Base-by-base conservation (phyloP, 2,113 vertebrate genomes). In the Poecile atricapillus region DNA sequence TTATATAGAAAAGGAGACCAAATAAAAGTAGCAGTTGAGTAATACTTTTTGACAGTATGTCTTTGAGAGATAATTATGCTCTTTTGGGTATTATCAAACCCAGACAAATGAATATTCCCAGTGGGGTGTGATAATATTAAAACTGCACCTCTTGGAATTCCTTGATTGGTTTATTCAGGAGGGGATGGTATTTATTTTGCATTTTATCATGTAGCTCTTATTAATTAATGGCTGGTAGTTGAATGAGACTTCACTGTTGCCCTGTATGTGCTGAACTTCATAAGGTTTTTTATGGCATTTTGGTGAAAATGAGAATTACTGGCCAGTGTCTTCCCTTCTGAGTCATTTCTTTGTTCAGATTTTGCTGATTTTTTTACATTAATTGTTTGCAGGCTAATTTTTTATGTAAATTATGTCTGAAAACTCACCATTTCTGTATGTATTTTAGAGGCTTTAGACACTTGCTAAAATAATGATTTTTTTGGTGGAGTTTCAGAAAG, bases 61-160 rank as follows among this genome's bases (percentile, higher is more conserved):
- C 56, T 95, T 70, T 68, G 76, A 90, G 74, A 92, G 93, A 95
- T 89, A 93, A 93, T 93, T 65, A n/a, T n/a, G 33, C 71, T 80
- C 43, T 67, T 59, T 59, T 68, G 76, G 35, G 35, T 71, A 73
- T 89, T 91, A 94, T 95, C 83, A 65, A 77, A 60, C 2, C 3
- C 53, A 93, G 74, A 81, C 90, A 88, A 95, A 94, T 84, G 69
- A 68, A 31, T 89, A 87, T 93, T 93, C 94, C 76, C 53, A 31
- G 21, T 39, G 52, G 50, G 46, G 70, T 81, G 50, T 64, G 90
- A 65, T 84, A 92, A 84, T 94, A 87, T n/a, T 76, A 89, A 87
- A 93, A 91, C 86, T 79, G 60, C 55, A 62, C 64, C 91, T 90
- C 81, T 87, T 93, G 84, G 58, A 96, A 96, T 95, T 90, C 65